A percentile compares a stretch with the other conserved stretches of the same genome.
These are phyloP conservation scores for Piprites chloris DNA, from an alignment of 2,113 vertebrate genomes.

Conservation along the genomic window DNA sequence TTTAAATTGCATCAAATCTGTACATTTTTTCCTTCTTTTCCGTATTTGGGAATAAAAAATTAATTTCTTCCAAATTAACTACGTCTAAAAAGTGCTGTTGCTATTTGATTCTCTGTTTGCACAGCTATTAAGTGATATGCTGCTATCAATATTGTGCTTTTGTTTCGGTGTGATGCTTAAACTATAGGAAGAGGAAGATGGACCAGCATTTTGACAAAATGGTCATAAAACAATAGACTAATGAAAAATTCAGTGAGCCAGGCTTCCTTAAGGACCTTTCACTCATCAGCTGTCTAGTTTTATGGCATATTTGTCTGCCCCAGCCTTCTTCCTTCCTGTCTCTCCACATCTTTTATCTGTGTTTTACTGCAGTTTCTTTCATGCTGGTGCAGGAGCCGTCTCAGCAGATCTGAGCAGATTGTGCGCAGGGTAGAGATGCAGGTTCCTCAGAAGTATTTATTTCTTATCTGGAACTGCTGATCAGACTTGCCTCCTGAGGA, in stretches of 20 bases:
- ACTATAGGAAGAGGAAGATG: not conserved
- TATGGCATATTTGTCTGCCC: not conserved
- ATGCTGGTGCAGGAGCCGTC: not conserved
- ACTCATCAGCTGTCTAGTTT: not conserved
- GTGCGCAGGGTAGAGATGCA: not conserved
- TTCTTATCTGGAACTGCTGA: not conserved
- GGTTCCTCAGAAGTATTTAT: not conserved
- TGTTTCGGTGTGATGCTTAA: not conserved
- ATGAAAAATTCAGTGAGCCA: not conserved
- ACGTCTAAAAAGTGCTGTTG: not conserved
- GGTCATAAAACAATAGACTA: not conserved
- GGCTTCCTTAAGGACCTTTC: not conserved
- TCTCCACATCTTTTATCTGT: not conserved
- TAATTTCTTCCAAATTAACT: not conserved
- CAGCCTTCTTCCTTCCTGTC: not conserved
- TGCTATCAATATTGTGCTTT: not conserved
- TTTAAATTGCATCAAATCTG: not conserved
- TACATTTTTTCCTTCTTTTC: not conserved
- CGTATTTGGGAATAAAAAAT: not conserved
- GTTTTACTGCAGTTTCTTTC: not conserved
- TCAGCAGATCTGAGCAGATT: not conserved
- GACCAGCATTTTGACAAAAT: not conserved
- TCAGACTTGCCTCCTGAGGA: not conserved
- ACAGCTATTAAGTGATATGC: not conserved
- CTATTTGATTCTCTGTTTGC: not conserved